These are phyloP conservation scores for Sinocyclocheilus anophthalmus DNA, from an alignment of 2,113 vertebrate genomes.

Conservation along the genomic window DNA sequence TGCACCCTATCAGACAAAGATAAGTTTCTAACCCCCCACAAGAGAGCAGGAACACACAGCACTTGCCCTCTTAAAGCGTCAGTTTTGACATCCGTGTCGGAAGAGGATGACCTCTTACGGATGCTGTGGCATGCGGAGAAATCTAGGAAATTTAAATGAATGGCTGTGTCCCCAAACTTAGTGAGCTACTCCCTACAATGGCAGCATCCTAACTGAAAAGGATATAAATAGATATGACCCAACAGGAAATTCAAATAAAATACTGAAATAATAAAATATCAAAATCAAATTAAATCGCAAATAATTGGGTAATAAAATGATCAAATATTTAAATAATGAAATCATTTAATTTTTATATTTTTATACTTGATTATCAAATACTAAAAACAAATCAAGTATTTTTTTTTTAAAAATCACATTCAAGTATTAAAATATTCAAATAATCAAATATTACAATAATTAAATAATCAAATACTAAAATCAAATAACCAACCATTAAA, in stretches of 20 bases:
- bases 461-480: too few relatives aligned
- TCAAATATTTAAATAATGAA: too few relatives aligned
- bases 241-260: neutral
- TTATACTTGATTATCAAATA: too few relatives aligned
- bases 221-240: neutral
- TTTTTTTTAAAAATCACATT: too few relatives aligned
- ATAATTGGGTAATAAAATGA: too few relatives aligned
- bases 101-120: neutral
- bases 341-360: too few relatives aligned
- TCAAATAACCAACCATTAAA: too few relatives aligned
- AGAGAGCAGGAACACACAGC: slow-evolving; percentile 16
- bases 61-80: neutral
- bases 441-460: too few relatives aligned
- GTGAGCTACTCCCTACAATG: neutral
- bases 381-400: too few relatives aligned
- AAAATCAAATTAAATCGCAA: neutral
- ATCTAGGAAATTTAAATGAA: neutral
- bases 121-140: neutral
- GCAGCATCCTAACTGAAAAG: neutral
- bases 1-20: slow-evolving; percentile 45
- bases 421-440: too few relatives aligned
- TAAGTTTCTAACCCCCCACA: slow-evolving; percentile 39
- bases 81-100: neutral
- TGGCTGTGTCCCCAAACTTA: neutral
- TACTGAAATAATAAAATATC: neutral